A percentile compares a stretch with the other conserved stretches of the same genome.
Evolutionary conservation across 92 coral and sea anemone genomes (phyloP).

Genomic region (Muricea muricata): DNA sequence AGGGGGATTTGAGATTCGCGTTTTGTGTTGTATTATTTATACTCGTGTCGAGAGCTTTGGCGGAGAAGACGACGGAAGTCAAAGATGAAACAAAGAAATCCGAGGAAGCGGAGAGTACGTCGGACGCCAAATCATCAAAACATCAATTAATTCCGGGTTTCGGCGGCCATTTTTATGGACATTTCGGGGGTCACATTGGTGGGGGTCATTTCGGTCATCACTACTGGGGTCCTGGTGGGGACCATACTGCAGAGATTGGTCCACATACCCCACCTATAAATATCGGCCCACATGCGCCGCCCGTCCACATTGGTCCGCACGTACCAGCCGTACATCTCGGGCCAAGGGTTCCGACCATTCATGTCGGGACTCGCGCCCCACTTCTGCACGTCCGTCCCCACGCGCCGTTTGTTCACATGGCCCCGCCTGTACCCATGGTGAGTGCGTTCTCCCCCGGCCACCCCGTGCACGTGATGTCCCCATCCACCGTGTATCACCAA

Average conservation of each 20-base stretch:
- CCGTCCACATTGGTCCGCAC: conserved; percentile 97
- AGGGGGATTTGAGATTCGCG: neutral
- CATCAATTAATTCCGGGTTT: conserved; percentile 87
- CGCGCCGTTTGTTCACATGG: conserved; percentile 95
- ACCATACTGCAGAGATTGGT: conserved; percentile 97
- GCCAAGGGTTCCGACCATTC: conserved; percentile 96
- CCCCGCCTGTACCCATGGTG: conserved; percentile 93
- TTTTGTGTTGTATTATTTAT: neutral
- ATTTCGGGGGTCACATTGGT: conserved; percentile 73
- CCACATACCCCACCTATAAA: conserved; percentile 99
- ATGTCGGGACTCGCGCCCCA: conserved; percentile 99
- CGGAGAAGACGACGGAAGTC: conserved; percentile 84
- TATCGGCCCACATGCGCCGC: conserved; percentile 99
- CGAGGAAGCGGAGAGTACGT: neutral
- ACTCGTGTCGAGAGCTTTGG: conserved; percentile 72
- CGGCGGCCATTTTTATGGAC: conserved; percentile 2
- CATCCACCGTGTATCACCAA: conserved; percentile 98
- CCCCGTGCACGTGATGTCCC: conserved; percentile 98
- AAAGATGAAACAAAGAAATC: conserved; percentile 56
- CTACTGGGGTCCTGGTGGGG: conserved; percentile 67
- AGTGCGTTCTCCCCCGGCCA: conserved; percentile 90
- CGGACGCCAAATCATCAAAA: conserved; percentile 74
- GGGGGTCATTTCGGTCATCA: conserved; percentile 70
- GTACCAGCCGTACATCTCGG: conserved; percentile 97
- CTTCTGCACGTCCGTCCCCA: conserved; percentile 96